Evolutionary conservation across 2,797 vertebrate genomes (phyloP), one percentile per base, ranked within the genome.

Genomic region (Microctenopoma stevenorrisi): DNA sequence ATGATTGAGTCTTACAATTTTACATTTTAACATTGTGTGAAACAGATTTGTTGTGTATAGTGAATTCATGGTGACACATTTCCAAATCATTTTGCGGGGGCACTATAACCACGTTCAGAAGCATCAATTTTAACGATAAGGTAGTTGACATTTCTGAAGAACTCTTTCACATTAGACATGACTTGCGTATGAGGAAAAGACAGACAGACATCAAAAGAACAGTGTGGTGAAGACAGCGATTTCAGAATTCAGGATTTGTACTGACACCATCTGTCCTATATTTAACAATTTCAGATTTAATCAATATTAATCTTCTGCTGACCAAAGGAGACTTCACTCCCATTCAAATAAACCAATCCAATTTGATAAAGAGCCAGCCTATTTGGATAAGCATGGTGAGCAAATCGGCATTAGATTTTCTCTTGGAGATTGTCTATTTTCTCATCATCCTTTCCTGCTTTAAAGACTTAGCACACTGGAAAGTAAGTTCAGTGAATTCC

Each of bases 211-310:
- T n/a, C 53, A 43, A 76, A 43, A 57, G 58, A 76, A 57, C 28
- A 59, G 25, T 55, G 22, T 58, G 57, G 69, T 78, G 68, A 54
- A 66, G 69, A 68, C 48, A 71, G 62, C 1, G n/a, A 25, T 74
- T 84, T 85, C 78, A 68, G 55, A 77, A 90, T 89, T 87, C 84
- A 86, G 65, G 79, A 74, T 72, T 88, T 79, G 77, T 67, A 59
- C 78, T 81, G 70, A 81, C 74, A 78, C 83, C 59, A 84, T 88
- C 79, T 86, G 77, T 76, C 79, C 74, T 76, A 76, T 86, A 90
- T 92, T 93, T 90, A 89, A 89, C 86, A 78, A 90, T 92, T 91
- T 90, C 73, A 88, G 88, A 93, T 93, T 84, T 89, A 90, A 92
- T 93, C 90, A 88, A 86, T 86, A 87, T 82, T 89, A 89, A 91